Conservation (phyloP, 2,888 invertebrate genomes). For the Drosophila antonietae region DNA sequence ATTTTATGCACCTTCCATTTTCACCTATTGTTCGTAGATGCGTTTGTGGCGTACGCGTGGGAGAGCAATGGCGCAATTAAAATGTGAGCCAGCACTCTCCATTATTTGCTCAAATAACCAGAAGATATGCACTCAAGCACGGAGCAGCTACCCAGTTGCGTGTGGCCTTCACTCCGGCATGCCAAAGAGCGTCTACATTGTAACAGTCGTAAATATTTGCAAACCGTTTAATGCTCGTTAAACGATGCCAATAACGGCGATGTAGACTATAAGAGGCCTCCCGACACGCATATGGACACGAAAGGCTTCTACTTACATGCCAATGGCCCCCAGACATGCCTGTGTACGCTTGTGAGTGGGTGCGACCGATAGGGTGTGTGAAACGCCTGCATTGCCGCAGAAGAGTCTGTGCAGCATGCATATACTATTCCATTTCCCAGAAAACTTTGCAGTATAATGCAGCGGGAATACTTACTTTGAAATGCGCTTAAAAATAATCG, state of each 20-base stretch:
- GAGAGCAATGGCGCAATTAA: slow-evolving; percentile 51
- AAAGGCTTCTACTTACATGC: slow-evolving; percentile 12
- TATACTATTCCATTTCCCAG: slow-evolving; percentile 14
- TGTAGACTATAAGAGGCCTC: slow-evolving; percentile 31
- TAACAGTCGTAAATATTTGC: slow-evolving; percentile 70
- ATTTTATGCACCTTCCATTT: slow-evolving; percentile 11
- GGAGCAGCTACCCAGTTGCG: slow-evolving; percentile 32
- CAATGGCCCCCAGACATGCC: slow-evolving; percentile 13
- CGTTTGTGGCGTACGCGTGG: slow-evolving; percentile 8
- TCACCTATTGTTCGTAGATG: slow-evolving; percentile 4
- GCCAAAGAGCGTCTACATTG: slow-evolving; percentile 56
- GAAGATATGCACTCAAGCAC: slow-evolving; percentile 62
- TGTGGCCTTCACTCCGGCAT: slow-evolving; percentile 23
- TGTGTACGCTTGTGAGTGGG: neutral
- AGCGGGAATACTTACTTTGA: neutral
- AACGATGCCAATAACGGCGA: slow-evolving; percentile 66
- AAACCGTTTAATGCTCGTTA: slow-evolving; percentile 69
- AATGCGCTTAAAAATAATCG: slow-evolving; percentile 12
- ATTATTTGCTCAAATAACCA: slow-evolving; percentile 64
- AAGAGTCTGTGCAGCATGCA: neutral
- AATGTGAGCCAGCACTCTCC: slow-evolving; percentile 39
- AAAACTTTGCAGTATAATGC: slow-evolving; percentile 18
- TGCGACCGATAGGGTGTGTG: neutral
- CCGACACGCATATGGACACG: slow-evolving; percentile 31
- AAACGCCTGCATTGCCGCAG: slow-evolving; percentile 5